A percentile compares a stretch with the other conserved stretches of the same genome.
Evolutionary conservation across 1,140 invertebrate genomes (phyloP).

Genomic region (Lutraria rhynchaena): DNA sequence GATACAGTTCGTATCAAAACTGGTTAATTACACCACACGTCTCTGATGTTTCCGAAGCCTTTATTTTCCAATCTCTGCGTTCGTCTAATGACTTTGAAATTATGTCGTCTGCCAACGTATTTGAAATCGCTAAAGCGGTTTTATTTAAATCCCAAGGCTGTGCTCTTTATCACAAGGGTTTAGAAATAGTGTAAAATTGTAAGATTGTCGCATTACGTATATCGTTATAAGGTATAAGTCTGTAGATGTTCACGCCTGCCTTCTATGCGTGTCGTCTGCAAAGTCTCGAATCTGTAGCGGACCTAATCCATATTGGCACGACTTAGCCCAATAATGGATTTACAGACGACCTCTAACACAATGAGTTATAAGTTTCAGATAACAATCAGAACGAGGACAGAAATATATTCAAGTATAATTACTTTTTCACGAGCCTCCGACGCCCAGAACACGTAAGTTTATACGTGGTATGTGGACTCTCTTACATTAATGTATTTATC

Average conservation of each 20-base stretch:
- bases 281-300: constrained; percentile 25
- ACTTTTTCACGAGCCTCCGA: constrained; percentile 16
- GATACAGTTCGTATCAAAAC: constrained; percentile 48
- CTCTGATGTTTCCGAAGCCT: constrained; percentile 56
- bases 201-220: constrained; percentile 45
- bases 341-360: constrained; percentile 17
- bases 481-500: constrained; percentile 2
- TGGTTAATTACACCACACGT: constrained; percentile 43
- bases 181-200: constrained; percentile 57
- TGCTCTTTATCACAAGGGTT: constrained; percentile 50
- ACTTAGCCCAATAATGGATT: constrained; percentile 25
- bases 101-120: constrained; percentile 46
- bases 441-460: background rate
- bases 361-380: constrained; percentile 16
- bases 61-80: constrained; percentile 47
- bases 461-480: constrained; percentile 11
- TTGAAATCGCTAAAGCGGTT: constrained; percentile 43
- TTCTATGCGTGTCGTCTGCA: constrained; percentile 40
- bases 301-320: constrained; percentile 39
- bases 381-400: constrained; percentile 8
- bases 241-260: constrained; percentile 54
- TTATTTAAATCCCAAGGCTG: constrained; percentile 38
- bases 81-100: constrained; percentile 54
- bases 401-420: constrained; percentile 9
- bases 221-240: constrained; percentile 18